A percentile compares a stretch with the other conserved stretches of the same genome.
Conservation (phyloP, 2,888 invertebrate species). For the Brachylomia viminalis region DNA sequence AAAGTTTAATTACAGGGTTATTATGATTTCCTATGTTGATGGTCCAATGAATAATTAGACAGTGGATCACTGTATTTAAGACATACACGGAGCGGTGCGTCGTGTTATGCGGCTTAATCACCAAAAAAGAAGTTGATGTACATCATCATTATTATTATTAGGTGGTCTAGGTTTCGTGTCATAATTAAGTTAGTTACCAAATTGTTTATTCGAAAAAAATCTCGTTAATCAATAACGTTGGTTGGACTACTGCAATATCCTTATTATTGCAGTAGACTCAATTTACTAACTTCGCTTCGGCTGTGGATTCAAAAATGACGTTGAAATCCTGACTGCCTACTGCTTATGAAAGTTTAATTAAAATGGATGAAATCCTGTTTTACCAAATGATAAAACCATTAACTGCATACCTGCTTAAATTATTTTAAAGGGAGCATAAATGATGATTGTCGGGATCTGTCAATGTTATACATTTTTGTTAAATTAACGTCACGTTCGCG, state of each 20-base stretch:
- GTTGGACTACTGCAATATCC: too few species aligned
- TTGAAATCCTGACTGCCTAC: not conserved
- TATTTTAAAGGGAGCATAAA: slow-evolving; percentile 62
- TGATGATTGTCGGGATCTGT: slow-evolving; percentile 63
- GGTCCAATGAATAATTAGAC: not conserved
- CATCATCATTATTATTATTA: not conserved
- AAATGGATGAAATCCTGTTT: slow-evolving; percentile 1
- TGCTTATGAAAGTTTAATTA: not conserved
- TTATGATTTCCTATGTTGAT: not conserved
- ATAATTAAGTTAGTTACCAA: not conserved
- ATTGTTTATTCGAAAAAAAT: not conserved
- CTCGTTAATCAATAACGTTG: not conserved
- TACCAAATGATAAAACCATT: not conserved
- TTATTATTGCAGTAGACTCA: not conserved
- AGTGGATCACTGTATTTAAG: not conserved
- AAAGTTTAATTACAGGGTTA: slow-evolving; percentile 3
- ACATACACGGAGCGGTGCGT: not conserved
- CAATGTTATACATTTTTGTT: slow-evolving; percentile 70
- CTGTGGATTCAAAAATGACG: not conserved
- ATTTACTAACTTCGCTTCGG: not conserved
- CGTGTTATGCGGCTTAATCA: too few species aligned
- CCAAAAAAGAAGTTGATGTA: not conserved
- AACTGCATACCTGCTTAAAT: slow-evolving; percentile 53
- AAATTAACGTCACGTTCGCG: slow-evolving; percentile 28
- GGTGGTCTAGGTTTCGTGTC: not conserved